phyloP scores from a whole-genome alignment of 1,140 invertebrate species.

The Oppia nitens region DNA sequence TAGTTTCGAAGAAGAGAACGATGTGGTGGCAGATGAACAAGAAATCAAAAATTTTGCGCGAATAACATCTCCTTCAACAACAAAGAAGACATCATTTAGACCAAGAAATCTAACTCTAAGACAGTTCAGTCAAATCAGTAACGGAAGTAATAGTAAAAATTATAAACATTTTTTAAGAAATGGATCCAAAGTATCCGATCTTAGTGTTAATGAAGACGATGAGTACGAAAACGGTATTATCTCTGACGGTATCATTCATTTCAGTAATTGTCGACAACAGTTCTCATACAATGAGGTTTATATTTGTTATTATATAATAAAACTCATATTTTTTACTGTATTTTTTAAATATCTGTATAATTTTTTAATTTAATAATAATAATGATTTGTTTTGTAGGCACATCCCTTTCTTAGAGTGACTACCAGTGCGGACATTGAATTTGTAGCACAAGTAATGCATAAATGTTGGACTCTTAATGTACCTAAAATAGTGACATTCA shows the following conservation, averaged over 20 bases:
- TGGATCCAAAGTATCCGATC: background rate
- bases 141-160: background rate
- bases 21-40: background rate
- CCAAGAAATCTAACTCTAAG: background rate
- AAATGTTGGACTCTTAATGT: conserved; percentile 19
- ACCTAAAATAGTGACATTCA: conserved; percentile 22
- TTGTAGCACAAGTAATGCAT: conserved; percentile 16
- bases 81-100: background rate
- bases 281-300: background rate
- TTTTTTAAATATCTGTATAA: too few species aligned
- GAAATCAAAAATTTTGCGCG: background rate
- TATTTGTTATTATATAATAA: background rate
- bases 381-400: conserved; percentile 13
- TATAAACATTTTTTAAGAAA: background rate
- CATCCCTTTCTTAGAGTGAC: conserved; percentile 18
- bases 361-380: too few species aligned
- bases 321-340: background rate
- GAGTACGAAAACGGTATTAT: background rate
- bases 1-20: background rate
- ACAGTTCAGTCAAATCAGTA: background rate
- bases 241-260: background rate
- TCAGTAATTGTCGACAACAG: background rate
- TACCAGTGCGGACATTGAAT: conserved; percentile 18
- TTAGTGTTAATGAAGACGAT: background rate
- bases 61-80: background rate